phyloP scores from a whole-genome alignment of 2,113 vertebrate species.

The Rhizomys pruinosus region DNA sequence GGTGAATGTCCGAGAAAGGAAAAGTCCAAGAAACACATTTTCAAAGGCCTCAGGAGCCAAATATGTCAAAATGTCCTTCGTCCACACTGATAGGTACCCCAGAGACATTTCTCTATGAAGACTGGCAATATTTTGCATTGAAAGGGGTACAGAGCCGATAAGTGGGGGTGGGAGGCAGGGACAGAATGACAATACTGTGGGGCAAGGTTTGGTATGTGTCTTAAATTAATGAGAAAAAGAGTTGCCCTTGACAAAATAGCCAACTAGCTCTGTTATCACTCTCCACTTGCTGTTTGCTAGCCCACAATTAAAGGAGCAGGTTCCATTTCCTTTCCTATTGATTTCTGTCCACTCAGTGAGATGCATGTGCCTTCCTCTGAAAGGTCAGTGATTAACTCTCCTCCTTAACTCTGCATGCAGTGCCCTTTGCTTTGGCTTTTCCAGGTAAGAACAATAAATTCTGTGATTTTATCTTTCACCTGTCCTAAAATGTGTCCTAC shows the following conservation, averaged over 20 bases:
- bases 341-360: conserved; percentile 73
- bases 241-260: conserved; percentile 55
- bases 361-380: conserved; percentile 65
- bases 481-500: conserved; percentile 25
- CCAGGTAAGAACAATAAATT: conserved; percentile 36
- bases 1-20: conserved; percentile 50
- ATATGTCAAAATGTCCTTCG: conserved; percentile 30
- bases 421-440: conserved; percentile 51
- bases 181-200: background rate
- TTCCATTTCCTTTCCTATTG: conserved; percentile 68
- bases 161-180: no score
- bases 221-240: conserved; percentile 70
- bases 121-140: conserved; percentile 7
- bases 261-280: conserved; percentile 36
- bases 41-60: conserved; percentile 14
- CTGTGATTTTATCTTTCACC: conserved; percentile 17
- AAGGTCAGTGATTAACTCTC: conserved; percentile 77
- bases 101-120: conserved; percentile 26
- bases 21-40: conserved; percentile 51
- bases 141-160: background rate
- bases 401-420: conserved; percentile 64
- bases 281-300: conserved; percentile 67
- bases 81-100: background rate
- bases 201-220: background rate
- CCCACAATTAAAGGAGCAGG: conserved; percentile 69